Percentiles rank a stretch among this genome's conserved stretches.
These are phyloP conservation scores for Allobates femoralis DNA, from an alignment of 2,797 vertebrate genomes.

Conservation along the genomic window DNA sequence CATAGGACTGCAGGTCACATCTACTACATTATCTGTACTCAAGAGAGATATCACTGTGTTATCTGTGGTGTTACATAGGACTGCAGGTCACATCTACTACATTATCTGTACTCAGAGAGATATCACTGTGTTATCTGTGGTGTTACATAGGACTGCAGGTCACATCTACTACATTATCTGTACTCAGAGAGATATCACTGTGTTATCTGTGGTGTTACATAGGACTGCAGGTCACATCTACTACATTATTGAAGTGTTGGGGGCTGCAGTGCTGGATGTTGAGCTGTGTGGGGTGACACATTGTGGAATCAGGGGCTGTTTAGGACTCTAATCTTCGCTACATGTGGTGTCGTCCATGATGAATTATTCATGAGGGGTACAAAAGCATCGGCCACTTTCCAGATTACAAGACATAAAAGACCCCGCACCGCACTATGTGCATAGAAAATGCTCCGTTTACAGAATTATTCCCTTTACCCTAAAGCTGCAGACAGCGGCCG, in stretches of 20 bases:
- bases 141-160: slow-evolving; percentile 1
- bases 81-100: too few relatives aligned
- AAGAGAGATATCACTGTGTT: too few relatives aligned
- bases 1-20: too few relatives aligned
- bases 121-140: too few relatives aligned
- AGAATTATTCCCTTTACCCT: slow-evolving; percentile 79
- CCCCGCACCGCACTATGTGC: slow-evolving; percentile 74
- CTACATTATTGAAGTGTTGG: background rate
- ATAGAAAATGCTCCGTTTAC: slow-evolving; percentile 74
- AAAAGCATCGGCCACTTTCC: slow-evolving; percentile 76
- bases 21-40: too few relatives aligned
- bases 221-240: background rate
- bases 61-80: too few relatives aligned
- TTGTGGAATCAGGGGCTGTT: slow-evolving; percentile 33
- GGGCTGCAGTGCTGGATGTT: background rate
- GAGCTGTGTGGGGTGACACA: background rate
- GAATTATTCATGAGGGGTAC: slow-evolving; percentile 78
- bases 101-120: too few relatives aligned
- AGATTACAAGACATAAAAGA: slow-evolving; percentile 80
- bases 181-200: background rate
- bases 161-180: background rate
- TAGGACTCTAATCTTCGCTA: slow-evolving; percentile 68
- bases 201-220: background rate
- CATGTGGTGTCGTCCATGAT: slow-evolving; percentile 71
- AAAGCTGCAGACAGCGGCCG: slow-evolving; percentile 63